phyloP scores from a whole-genome alignment of 2,797 vertebrate species.

The Gallirallus australis region DNA sequence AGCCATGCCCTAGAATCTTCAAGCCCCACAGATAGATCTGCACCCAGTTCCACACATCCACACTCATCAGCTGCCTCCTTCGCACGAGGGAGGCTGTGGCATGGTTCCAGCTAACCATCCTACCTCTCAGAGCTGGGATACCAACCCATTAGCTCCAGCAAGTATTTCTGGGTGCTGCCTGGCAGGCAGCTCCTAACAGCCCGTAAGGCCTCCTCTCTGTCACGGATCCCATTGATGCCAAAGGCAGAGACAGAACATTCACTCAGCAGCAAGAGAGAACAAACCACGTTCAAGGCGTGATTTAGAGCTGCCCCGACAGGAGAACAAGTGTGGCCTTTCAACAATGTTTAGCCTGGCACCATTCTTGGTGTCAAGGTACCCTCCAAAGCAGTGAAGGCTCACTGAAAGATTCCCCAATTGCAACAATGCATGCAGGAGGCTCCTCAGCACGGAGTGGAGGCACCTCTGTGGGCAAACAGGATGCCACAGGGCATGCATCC shows the following conservation, averaged over 20 bases:
- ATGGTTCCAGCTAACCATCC: neutral
- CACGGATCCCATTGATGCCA: neutral
- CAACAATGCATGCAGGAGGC: neutral
- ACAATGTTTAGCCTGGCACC: neutral
- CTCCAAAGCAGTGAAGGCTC: neutral
- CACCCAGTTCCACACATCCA: neutral
- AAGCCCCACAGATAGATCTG: neutral
- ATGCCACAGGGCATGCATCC: accelerated
- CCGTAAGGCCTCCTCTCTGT: neutral
- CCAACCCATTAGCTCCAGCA: neutral
- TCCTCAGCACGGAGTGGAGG: neutral
- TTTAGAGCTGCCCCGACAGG: neutral
- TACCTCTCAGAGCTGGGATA: neutral
- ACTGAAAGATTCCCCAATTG: neutral
- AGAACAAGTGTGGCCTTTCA: neutral
- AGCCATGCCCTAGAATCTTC: neutral
- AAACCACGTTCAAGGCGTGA: neutral
- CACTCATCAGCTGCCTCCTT: neutral
- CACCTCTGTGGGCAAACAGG: neutral
- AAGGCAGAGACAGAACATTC: neutral
- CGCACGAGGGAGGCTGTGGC: neutral
- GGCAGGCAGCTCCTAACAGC: neutral
- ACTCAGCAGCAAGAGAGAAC: neutral
- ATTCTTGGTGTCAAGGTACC: neutral
- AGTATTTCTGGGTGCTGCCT: neutral